A percentile compares a stretch with the other conserved stretches of the same genome.
Conservation (phyloP, 2,888 invertebrate genomes). For the Xestia c-nigrum region DNA sequence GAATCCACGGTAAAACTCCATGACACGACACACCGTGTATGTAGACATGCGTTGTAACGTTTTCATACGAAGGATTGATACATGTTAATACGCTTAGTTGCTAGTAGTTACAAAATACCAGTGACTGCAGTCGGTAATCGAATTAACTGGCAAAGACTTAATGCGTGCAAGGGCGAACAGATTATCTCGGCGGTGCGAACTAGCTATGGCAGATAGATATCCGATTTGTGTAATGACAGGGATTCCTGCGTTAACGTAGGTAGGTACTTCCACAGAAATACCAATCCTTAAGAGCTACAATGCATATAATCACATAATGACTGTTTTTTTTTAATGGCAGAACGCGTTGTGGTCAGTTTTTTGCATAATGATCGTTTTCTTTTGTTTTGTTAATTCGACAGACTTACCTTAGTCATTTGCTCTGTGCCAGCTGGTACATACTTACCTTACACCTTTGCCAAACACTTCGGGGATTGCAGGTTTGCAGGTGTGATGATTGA, state of each 20-base stretch:
- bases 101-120: slow-evolving; percentile 39
- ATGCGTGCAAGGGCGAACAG: slow-evolving; percentile 45
- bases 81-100: slow-evolving; percentile 47
- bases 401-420: too few relatives aligned
- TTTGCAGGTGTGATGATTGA: not conserved
- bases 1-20: too few relatives aligned
- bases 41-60: not conserved
- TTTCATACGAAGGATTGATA: slow-evolving; percentile 30
- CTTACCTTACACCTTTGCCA: not conserved
- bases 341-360: too few relatives aligned
- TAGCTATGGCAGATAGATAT: slow-evolving; percentile 20
- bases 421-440: too few relatives aligned
- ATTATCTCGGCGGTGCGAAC: slow-evolving; percentile 46
- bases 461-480: not conserved
- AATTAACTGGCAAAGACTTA: slow-evolving; percentile 41
- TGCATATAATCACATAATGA: too few relatives aligned
- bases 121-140: slow-evolving; percentile 43
- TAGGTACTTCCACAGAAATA: not conserved
- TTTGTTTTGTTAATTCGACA: too few relatives aligned
- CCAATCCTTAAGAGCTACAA: too few relatives aligned
- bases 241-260: slow-evolving; percentile 10
- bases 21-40: not conserved
- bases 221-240: slow-evolving; percentile 41
- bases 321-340: too few relatives aligned
- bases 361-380: too few relatives aligned